These are phyloP conservation scores for Carassius gibelio DNA, from an alignment of 2,113 vertebrate species.

Conservation along the genomic window DNA sequence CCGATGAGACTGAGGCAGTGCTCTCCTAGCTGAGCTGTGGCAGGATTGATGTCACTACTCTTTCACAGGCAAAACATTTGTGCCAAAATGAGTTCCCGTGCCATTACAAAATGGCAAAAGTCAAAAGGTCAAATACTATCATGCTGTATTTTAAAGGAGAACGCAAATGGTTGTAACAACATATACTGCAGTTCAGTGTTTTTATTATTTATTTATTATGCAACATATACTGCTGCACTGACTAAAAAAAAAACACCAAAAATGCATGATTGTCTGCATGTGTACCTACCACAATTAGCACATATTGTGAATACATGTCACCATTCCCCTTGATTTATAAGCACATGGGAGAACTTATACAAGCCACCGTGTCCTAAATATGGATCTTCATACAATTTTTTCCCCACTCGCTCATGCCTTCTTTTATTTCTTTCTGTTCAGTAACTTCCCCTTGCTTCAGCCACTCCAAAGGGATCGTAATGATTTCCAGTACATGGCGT, in stretches of 20 bases:
- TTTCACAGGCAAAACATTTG: constrained; percentile 40
- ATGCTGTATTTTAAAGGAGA: not conserved
- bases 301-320: not conserved
- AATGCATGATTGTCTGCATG: not conserved
- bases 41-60: constrained; percentile 34
- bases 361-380: constrained; percentile 40
- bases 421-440: constrained; percentile 10
- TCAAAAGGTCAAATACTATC: not conserved
- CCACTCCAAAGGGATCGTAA: constrained; percentile 19
- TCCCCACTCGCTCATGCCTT: not conserved
- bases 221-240: not conserved
- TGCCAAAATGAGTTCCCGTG: constrained; percentile 13
- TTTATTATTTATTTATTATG: not conserved
- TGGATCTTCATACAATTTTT: constrained; percentile 43
- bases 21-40: constrained; percentile 37
- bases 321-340: constrained; percentile 22
- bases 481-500: constrained; percentile 19
- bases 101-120: not conserved
- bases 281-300: not conserved
- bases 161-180: not conserved
- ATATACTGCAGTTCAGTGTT: not conserved
- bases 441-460: constrained; percentile 31
- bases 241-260: not conserved
- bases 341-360: constrained; percentile 43
- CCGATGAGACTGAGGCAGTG: constrained; percentile 8